These are phyloP conservation scores for Hypsopygia costalis DNA, from an alignment of 2,888 invertebrate genomes.

Conservation along the genomic window DNA sequence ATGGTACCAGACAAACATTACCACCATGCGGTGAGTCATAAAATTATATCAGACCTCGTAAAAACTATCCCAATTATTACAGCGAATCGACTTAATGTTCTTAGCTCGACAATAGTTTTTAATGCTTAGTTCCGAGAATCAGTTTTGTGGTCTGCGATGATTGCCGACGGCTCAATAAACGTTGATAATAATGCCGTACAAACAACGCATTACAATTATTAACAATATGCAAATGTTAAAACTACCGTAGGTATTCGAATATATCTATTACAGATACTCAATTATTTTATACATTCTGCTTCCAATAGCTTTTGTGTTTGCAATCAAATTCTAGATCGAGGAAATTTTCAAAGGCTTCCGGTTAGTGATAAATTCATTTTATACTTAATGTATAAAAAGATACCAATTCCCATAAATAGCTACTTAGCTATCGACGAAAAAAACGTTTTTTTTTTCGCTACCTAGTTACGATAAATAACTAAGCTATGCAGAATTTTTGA, in stretches of 20 bases:
- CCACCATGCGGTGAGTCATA: slow-evolving; percentile 3
- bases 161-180: slow-evolving; percentile 26
- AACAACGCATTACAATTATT: slow-evolving; percentile 19
- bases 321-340: too few relatives aligned
- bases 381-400: too few relatives aligned
- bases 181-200: slow-evolving; percentile 2
- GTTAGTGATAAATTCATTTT: too few relatives aligned
- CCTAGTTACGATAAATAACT: too few relatives aligned
- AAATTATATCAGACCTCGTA: slow-evolving; percentile 25
- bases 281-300: background rate
- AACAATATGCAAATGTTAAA: background rate
- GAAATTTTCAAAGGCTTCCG: slow-evolving; percentile 8
- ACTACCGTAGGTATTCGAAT: background rate
- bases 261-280: slow-evolving; percentile 10
- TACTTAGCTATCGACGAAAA: too few relatives aligned
- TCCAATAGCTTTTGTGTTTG: too few relatives aligned
- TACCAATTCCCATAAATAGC: too few relatives aligned
- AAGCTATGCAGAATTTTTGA: too few relatives aligned
- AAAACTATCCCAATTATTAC: slow-evolving; percentile 54
- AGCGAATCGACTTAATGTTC: slow-evolving; percentile 47
- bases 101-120: slow-evolving; percentile 32
- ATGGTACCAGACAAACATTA: slow-evolving; percentile 4
- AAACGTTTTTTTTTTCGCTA: too few relatives aligned
- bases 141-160: slow-evolving; percentile 46
- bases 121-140: slow-evolving; percentile 41